phyloP scores from a whole-genome alignment of 2,888 invertebrate genomes.

The Eupithecia centaureata region DNA sequence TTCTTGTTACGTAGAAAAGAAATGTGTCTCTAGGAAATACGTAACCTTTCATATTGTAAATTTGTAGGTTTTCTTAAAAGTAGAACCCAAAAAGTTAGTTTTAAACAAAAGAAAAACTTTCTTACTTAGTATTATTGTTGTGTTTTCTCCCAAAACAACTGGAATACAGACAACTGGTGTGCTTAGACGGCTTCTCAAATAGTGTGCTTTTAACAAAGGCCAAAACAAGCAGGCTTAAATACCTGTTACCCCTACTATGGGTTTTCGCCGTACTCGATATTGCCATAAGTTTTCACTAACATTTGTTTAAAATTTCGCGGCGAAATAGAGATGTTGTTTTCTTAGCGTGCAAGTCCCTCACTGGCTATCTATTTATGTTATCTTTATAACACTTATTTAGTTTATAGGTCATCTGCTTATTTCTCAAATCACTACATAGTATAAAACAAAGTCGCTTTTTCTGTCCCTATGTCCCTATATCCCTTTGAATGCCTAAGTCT shows the following conservation, averaged over 20 bases:
- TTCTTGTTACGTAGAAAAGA: background rate
- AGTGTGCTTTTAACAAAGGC: slow-evolving; percentile 1
- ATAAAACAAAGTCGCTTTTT: no score
- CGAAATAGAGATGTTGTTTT: no score
- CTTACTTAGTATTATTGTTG: background rate
- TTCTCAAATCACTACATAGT: no score
- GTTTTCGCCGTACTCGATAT: background rate
- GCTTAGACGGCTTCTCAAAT: background rate
- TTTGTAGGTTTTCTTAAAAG: background rate
- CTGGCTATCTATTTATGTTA: background rate
- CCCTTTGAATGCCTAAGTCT: no score
- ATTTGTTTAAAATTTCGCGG: background rate
- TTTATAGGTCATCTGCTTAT: no score
- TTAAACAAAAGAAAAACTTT: background rate
- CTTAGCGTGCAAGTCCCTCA: background rate
- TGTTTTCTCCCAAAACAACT: background rate
- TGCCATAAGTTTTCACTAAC: background rate
- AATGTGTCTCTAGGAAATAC: background rate
- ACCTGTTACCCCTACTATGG: background rate
- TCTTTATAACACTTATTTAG: no score
- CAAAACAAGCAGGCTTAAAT: background rate
- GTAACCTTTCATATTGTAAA: background rate
- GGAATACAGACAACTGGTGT: background rate
- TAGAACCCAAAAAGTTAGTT: background rate
- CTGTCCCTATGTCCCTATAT: no score